These are phyloP conservation scores for Xylocampa areola DNA, from an alignment of 2,888 invertebrate genomes.

Conservation along the genomic window DNA sequence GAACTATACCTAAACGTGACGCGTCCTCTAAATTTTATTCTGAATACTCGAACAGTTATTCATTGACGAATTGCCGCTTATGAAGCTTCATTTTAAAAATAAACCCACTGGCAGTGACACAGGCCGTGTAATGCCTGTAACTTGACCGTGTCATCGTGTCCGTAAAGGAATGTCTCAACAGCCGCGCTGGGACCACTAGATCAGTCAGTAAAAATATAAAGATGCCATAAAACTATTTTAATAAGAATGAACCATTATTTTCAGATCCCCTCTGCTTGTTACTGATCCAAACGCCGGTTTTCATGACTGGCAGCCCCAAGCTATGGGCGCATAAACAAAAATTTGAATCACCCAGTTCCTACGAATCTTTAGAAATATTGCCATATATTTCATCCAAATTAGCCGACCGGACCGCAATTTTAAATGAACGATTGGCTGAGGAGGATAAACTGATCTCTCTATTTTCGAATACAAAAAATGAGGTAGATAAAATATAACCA, in stretches of 20 bases:
- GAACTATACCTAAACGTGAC: too few species aligned
- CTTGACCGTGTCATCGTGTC: too few species aligned
- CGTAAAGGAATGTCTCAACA: too few species aligned
- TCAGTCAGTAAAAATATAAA: too few species aligned
- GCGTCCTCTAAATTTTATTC: too few species aligned
- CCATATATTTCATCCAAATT: not conserved
- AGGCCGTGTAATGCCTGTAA: too few species aligned
- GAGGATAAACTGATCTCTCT: conserved; percentile 1
- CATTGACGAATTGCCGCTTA: too few species aligned
- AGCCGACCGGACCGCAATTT: not conserved
- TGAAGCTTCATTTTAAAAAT: too few species aligned
- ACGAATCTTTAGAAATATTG: not conserved
- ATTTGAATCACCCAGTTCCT: not conserved
- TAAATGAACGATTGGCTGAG: not conserved
- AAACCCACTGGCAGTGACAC: too few species aligned
- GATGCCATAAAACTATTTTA: too few species aligned
- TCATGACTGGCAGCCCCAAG: not conserved
- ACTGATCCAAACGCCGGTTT: not conserved
- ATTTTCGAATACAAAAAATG: conserved; percentile 1
- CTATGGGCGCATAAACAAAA: not conserved
- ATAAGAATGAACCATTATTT: not conserved
- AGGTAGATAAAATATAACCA: not conserved
- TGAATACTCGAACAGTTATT: too few species aligned
- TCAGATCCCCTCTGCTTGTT: conserved; percentile 11
- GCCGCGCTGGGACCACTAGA: too few species aligned